Evolutionary conservation across 2,797 vertebrate species (phyloP), one percentile per base, ranked within the genome.

Genomic region (Thaleichthys pacificus): DNA sequence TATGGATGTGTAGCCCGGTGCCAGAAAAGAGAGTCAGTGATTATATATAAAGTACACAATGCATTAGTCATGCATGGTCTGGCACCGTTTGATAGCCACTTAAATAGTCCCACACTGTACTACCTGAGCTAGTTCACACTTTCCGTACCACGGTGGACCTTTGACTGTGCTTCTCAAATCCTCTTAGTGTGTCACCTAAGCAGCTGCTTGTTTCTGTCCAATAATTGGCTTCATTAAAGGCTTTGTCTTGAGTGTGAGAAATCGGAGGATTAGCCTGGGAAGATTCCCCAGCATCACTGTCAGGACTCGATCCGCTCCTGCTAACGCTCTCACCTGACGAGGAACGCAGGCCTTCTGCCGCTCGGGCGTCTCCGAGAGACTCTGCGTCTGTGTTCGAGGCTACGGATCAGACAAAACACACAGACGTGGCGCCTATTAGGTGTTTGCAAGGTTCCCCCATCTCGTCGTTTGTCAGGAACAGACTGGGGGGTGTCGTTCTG

Each of bases 171-270:
- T 57, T 58, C 0, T 66, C 12, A 74, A 66, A 11, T 58, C 76
- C 75, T 73, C 67, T 26, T 67, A 5, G n/a, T 42, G 32, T 9
- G 24, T 12, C 24, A 51, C 21, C 47, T 7, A 67, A 69, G 68
- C 56, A 21, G 72, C 42, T 4, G n/a, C 24, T 67, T 76, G 70
- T 30, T 71, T 17, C 69, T 47, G 67, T 75, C 61, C 73, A 32
- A 85, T 83, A 71, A 75, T 61, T 73, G 26, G 12, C 22, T 78
- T 80, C 72, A 84, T 86, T 78, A 74, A 77, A 75, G 30, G 7
- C 63, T 81, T 77, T 79, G 76, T 80, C 57, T 63, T 54, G 12
- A 79, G 62, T 72, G 22, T 77, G 57, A 62, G 70, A 73, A 70
- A 15, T 71, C 61, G 21, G 61, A 74, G 62, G 74, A 79, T 84